Percentiles rank a stretch among this genome's conserved stretches.
These are phyloP conservation scores for Maccullochella peelii DNA, from an alignment of 2,113 vertebrate genomes.

Conservation along the genomic window DNA sequence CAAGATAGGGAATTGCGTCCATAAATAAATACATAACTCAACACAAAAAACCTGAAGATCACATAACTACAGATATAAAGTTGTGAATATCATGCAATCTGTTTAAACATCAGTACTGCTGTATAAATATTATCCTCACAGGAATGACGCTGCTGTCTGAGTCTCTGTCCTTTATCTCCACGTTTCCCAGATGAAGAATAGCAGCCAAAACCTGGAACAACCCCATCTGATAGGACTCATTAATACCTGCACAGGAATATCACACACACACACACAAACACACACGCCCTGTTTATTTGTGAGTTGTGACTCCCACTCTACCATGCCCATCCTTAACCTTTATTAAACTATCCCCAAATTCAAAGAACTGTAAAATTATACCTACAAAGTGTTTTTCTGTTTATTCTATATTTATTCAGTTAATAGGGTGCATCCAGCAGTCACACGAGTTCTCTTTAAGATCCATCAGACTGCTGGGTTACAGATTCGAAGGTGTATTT, in stretches of 20 bases:
- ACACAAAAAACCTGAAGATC: not conserved
- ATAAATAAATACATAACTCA: not conserved
- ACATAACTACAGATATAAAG: not conserved
- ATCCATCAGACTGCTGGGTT: not conserved
- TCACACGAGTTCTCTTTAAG: not conserved
- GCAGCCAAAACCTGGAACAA: slow-evolving; percentile 96
- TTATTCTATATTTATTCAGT: not conserved
- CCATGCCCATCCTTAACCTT: not conserved
- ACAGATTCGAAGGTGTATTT: not conserved
- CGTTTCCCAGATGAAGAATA: slow-evolving; percentile 97
- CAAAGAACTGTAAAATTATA: not conserved
- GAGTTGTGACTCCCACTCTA: not conserved
- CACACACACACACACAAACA: slow-evolving; percentile 30
- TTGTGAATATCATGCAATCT: not conserved
- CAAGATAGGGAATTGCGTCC: too few relatives aligned
- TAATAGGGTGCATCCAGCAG: not conserved
- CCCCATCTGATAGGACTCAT: slow-evolving; percentile 95
- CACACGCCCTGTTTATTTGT: not conserved
- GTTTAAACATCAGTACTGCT: not conserved
- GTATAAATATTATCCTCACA: slow-evolving; percentile 81
- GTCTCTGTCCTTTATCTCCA: slow-evolving; percentile 92
- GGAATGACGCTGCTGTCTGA: slow-evolving; percentile 94
- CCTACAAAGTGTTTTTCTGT: not conserved
- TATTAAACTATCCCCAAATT: not conserved
- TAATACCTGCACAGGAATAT: slow-evolving; percentile 87